Base-by-base conservation (phyloP, 2,797 vertebrate species). In the Halcyon smyrnensis region DNA sequence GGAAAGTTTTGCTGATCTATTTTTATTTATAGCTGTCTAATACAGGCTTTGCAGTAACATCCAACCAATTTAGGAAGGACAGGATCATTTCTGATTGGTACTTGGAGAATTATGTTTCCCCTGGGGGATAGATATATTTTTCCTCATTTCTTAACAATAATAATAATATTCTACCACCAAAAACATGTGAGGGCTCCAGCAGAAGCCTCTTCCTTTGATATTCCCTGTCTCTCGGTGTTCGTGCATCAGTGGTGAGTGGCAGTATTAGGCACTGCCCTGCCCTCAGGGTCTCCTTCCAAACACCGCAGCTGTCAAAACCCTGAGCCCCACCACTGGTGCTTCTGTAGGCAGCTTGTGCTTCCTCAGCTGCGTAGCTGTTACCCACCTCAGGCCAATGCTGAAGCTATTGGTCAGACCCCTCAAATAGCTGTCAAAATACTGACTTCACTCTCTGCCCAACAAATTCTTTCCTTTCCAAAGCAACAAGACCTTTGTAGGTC, bases 311-410 rank as follows among this genome's bases (percentile, higher is more conserved):
- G 48, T 60, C 48, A 27, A 50, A 39, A 0, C 20, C 24, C 24
- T 19, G 12, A 81, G 24, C 20, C 20, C 17, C 27, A 73, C 14
- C 9, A 28, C 37, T 27, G 48, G 20, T 48, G 11, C 14, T 77
- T 25, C 39, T 2, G 3, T 15, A 15, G 20, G 39, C 39, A 63
- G 34, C 11, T 54, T 6, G 8, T 30, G 56, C 48, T 67, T 56
- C 53, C 34, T 25, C 56, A 34, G 24, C 17, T 9, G 2, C 11
- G 60, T 0, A 11, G 36, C 70, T 56, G 8, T 6, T 25, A 45
- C 34, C 21, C 32, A 13, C 15, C n/a, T n/a, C 17, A 15, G 71
- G 32, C 25, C 56, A 39, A 0, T 1, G 3, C 12, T 54, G 25
- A 46, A 64, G 37, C 34, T 25, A 10, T 24, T 63, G 53, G 51